A percentile compares a stretch with the other conserved stretches of the same genome.
Conservation (phyloP, 2,888 invertebrate genomes). For the Rhodophaea formosa region DNA sequence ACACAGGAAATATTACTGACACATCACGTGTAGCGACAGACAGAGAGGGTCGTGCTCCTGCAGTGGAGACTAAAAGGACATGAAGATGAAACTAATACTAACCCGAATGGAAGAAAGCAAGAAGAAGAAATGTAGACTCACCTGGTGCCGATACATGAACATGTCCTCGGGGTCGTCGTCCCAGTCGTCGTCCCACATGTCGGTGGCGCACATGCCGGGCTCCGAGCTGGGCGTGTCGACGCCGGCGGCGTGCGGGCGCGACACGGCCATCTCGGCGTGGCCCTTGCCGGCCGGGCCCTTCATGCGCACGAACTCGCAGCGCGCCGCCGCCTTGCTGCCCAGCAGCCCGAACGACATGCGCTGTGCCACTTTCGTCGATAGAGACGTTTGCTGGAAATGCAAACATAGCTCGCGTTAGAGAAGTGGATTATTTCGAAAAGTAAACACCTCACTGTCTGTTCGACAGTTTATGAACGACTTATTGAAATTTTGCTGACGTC, state of each 20-base stretch:
- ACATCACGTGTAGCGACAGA: no score
- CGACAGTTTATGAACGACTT: no score
- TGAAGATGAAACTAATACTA: no score
- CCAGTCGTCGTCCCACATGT: conserved; percentile 95
- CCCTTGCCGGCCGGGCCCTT: conserved; percentile 96
- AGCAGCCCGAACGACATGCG: conserved; percentile 96
- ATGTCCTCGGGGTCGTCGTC: conserved; percentile 93
- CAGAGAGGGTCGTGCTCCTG: no score
- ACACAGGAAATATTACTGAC: no score
- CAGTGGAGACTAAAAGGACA: no score
- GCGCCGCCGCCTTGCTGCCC: conserved; percentile 87
- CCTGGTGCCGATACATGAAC: conserved; percentile 90
- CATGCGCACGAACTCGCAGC: conserved; percentile 99
- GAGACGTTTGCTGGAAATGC: conserved; percentile 88
- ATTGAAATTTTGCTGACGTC: no score
- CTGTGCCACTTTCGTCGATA: conserved; percentile 96
- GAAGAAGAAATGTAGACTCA: conserved; percentile 34
- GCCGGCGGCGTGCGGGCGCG: conserved; percentile 94
- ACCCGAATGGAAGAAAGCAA: no score
- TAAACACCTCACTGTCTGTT: no score
- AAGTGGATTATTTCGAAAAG: no score
- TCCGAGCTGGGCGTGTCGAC: conserved; percentile 97
- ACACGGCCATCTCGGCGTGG: conserved; percentile 98
- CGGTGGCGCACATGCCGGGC: conserved; percentile 91
- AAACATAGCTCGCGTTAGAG: background rate